Conservation (phyloP, 2,797 vertebrate species). For the Steatocranus sp. region DNA sequence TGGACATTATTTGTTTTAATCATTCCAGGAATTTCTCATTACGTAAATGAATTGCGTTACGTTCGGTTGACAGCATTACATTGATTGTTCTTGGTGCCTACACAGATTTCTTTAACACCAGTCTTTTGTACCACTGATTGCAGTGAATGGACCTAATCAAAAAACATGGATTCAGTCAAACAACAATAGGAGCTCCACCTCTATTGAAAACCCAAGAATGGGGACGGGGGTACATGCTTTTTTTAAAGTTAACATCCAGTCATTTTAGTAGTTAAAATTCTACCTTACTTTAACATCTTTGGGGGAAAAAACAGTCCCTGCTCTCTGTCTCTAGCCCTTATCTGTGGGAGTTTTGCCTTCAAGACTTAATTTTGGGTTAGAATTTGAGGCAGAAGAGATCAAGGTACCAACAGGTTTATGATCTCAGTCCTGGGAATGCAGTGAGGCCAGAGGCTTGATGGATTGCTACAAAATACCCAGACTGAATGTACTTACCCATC, state of each 20-base stretch:
- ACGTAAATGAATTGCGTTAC: not conserved
- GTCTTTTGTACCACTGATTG: slow-evolving; percentile 22
- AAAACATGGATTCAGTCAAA: not conserved
- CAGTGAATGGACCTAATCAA: slow-evolving; percentile 24
- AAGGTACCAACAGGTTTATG: slow-evolving; percentile 36
- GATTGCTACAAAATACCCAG: slow-evolving; percentile 12
- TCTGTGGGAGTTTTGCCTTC: slow-evolving; percentile 22
- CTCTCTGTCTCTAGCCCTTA: not conserved
- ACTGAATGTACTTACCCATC: slow-evolving; percentile 24
- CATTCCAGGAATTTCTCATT: not conserved
- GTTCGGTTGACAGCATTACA: not conserved
- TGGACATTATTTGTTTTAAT: not conserved
- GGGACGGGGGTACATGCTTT: not conserved
- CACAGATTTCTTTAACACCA: not conserved
- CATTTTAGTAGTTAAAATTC: not conserved
- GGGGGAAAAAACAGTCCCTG: not conserved
- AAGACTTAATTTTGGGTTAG: slow-evolving; percentile 27
- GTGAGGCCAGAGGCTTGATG: slow-evolving; percentile 25
- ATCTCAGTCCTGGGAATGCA: slow-evolving; percentile 24
- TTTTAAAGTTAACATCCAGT: not conserved
- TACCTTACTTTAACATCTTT: not conserved
- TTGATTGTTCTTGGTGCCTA: not conserved
- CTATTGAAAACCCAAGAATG: not conserved
- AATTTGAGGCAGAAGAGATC: slow-evolving; percentile 37
- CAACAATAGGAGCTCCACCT: not conserved